phyloP scores from a whole-genome alignment of 2,888 invertebrate species.

The Platypus cylindrus region DNA sequence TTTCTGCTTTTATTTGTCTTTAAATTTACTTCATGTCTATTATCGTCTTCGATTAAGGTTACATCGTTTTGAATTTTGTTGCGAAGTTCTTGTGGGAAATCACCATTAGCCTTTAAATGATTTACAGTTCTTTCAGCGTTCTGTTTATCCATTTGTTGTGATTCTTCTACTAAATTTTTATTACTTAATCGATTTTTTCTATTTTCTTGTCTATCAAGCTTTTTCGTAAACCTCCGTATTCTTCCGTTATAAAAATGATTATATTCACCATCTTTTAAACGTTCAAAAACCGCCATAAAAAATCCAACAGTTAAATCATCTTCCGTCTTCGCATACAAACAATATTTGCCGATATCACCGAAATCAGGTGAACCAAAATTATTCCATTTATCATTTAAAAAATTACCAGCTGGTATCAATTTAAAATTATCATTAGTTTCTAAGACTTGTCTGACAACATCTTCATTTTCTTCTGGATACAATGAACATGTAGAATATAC shows the following conservation, averaged over 20 bases:
- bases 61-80: too few relatives aligned
- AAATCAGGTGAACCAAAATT: slow-evolving; percentile 54
- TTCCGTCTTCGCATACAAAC: slow-evolving; percentile 66
- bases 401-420: slow-evolving; percentile 46
- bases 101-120: too few relatives aligned
- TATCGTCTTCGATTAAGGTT: too few relatives aligned
- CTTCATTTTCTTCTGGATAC: slow-evolving; percentile 83
- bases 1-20: too few relatives aligned
- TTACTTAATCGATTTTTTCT: too few relatives aligned
- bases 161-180: neutral
- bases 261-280: slow-evolving; percentile 37
- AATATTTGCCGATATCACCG: slow-evolving; percentile 54
- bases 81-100: too few relatives aligned
- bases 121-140: neutral
- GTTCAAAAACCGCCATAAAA: slow-evolving; percentile 84
- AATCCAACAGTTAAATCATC: slow-evolving; percentile 83
- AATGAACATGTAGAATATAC: slow-evolving; percentile 96
- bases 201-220: slow-evolving; percentile 12
- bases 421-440: slow-evolving; percentile 44
- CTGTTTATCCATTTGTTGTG: neutral
- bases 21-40: too few relatives aligned
- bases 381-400: slow-evolving; percentile 52
- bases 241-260: slow-evolving; percentile 26
- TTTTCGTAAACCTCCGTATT: slow-evolving; percentile 19
- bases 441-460: slow-evolving; percentile 65